Evolutionary conservation across 30 jellyfish, hydroid and myxozoan genomes (phyloP), one percentile per base, ranked within the genome.

Genomic region (Aurelia coerulea): DNA sequence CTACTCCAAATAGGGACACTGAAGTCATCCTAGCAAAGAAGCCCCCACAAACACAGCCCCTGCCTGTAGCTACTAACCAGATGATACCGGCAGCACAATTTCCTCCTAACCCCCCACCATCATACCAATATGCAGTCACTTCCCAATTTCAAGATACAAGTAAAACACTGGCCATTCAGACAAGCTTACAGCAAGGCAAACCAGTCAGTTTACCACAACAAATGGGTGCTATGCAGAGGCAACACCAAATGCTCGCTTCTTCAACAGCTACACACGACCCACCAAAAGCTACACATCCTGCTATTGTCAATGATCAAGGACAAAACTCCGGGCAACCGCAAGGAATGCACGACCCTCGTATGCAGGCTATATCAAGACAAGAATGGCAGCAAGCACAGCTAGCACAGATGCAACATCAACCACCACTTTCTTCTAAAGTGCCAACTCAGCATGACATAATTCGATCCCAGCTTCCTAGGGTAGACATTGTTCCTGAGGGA

Each of bases 401-500:
- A 39, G 15, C 16, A n/a, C 70, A 71, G 4, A 14, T 23, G 35
- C 68, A 33, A 11, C 87, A 73, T 75, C 93, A 84, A 69, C 81
- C 29, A 11, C 15, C 31, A n/a, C 41, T 74, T 12, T 75, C 64
- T 32, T 17, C 49, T 0, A 56, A 77, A 11, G 10, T 66, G 59
- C 63, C 6, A 12, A 34, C 32, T 62, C 93, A 84, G 65, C 65
- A 52, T 31, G 64, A 42, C 19, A n/a, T 59, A 12, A 66, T 18
- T 35, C 79, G 65, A 5, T 29, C 79, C 13, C 85, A 84, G 34
- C 52, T 19, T 10, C 86, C 93, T 1, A 39, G 93, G 50, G 83
- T 73, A 8, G 82, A 66, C 64, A 84, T 84, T 62, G 78, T 81
- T 52, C 87, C 93, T 1, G 93, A 71, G 19, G 88, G 93, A 8